Evolutionary conservation across 2,888 invertebrate genomes (phyloP), one percentile per base, ranked within the genome.

Genomic region (Phyllotreta striolata): DNA sequence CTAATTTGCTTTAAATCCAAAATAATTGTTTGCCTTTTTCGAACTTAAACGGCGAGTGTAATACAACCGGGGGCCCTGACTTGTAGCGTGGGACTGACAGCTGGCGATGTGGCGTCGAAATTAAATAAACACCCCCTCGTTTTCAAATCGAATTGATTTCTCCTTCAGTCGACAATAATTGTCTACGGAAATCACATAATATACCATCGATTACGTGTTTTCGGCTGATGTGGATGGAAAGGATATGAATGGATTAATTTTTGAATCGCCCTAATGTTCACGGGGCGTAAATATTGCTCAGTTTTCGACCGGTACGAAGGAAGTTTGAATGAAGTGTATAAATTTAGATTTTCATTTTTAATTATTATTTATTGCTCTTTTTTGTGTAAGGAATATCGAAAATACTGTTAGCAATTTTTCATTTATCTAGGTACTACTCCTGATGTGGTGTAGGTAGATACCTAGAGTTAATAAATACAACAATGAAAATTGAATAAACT

Each of bases 101-200:
- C 65, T 63, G 67, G 63, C 40, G 40, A 55, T 58, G 62, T 55
- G 58, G 59, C 58, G 46, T 40, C 55, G 55, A 68, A 68, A 68
- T 68, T 66, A 64, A 68, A 68, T 66, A 68, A 66, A 64, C 68
- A 66, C 63, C 66, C 68, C 66, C 58, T 66, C 67, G 58, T 46
- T 58, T 62, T 55, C 49, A 57, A 68, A 55, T 59, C 64, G 56
- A 66, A 68, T 68, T 66, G 65, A 68, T 68, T 66, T 66, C 68
- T 58, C 62, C 52, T 54, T 49, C 56, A 56, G 51, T 60, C 62
- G 63, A 60, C 57, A 67, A 67, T 65, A 67, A 67, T 67, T 67
- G 64, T 65, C 61, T 55, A 62, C 61, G 65, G 63, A 67, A 67
- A 67, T 70, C 66, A 61, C 47, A 61, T 57, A 64, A 63, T 59